phyloP scores from a whole-genome alignment of 2,113 vertebrate species.

The Hassar affinis region DNA sequence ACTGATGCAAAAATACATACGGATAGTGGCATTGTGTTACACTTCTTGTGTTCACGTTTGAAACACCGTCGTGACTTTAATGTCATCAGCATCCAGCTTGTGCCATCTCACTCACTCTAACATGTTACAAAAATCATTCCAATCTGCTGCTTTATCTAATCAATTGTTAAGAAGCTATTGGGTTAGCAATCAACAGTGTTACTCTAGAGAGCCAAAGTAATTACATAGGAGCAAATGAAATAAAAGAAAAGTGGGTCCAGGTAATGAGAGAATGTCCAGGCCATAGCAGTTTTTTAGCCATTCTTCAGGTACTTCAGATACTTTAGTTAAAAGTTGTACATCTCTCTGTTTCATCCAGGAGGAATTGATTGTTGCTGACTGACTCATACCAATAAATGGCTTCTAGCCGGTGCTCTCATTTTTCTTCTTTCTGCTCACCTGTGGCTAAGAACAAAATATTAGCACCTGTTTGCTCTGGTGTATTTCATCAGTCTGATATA shows the following conservation, averaged over 20 bases:
- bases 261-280: constrained; percentile 30
- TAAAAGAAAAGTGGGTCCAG: constrained; percentile 39
- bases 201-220: constrained; percentile 58
- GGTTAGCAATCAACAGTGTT: constrained; percentile 57
- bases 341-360: not conserved
- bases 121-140: constrained; percentile 21
- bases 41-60: not conserved
- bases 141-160: constrained; percentile 48
- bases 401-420: not conserved
- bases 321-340: not conserved
- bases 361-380: constrained; percentile 5
- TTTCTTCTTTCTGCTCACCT: constrained; percentile 19
- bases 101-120: constrained; percentile 33
- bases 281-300: not conserved
- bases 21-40: too few relatives aligned
- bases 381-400: not conserved
- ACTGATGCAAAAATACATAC: not conserved
- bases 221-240: constrained; percentile 54
- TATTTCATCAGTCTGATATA: constrained; percentile 31
- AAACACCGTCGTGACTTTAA: not conserved
- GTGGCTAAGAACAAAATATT: constrained; percentile 31
- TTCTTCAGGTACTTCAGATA: not conserved
- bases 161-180: constrained; percentile 56
- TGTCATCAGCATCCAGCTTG: not conserved
- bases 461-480: not conserved